phyloP scores from a whole-genome alignment of 1,140 invertebrate species.

The Brachionus rotundiformis region DNA sequence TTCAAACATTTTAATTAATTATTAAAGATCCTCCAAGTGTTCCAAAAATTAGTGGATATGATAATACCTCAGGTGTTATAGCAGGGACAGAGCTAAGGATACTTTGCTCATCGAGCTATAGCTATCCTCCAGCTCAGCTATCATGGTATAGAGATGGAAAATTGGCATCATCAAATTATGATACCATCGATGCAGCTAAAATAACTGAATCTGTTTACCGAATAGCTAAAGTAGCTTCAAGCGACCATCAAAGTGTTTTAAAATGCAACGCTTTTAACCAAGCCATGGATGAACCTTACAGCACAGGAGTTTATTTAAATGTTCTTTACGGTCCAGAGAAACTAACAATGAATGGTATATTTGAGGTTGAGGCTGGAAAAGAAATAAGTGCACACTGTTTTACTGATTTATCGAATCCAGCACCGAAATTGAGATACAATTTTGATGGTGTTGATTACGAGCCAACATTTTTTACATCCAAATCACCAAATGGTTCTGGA shows the following conservation, averaged over 20 bases:
- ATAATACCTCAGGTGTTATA: background rate
- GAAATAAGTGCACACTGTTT: slow-evolving; percentile 17
- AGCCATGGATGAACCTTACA: slow-evolving; percentile 44
- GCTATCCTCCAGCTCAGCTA: slow-evolving; percentile 30
- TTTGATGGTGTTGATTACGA: slow-evolving; percentile 51
- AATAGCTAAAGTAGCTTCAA: slow-evolving; percentile 24
- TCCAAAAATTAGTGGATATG: slow-evolving; percentile 24
- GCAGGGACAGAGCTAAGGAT: slow-evolving; percentile 22
- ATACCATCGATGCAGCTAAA: slow-evolving; percentile 10
- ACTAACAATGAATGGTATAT: slow-evolving; percentile 27
- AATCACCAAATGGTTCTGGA: background rate
- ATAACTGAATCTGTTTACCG: slow-evolving; percentile 26
- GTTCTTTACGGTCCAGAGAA: slow-evolving; percentile 46
- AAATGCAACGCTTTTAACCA: slow-evolving; percentile 45
- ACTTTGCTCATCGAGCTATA: slow-evolving; percentile 1
- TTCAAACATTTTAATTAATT: background rate
- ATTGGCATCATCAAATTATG: slow-evolving; percentile 36
- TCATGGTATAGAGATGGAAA: slow-evolving; percentile 48
- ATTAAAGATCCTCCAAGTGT: slow-evolving; percentile 35
- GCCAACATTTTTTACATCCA: slow-evolving; percentile 1
- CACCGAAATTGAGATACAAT: slow-evolving; percentile 41
- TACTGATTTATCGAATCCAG: slow-evolving; percentile 33
- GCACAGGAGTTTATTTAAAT: background rate
- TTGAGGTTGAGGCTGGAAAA: slow-evolving; percentile 26
- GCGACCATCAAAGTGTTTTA: slow-evolving; percentile 11